Base-by-base conservation (phyloP, 2,888 invertebrate genomes). In the Drosophila kanekoi region DNA sequence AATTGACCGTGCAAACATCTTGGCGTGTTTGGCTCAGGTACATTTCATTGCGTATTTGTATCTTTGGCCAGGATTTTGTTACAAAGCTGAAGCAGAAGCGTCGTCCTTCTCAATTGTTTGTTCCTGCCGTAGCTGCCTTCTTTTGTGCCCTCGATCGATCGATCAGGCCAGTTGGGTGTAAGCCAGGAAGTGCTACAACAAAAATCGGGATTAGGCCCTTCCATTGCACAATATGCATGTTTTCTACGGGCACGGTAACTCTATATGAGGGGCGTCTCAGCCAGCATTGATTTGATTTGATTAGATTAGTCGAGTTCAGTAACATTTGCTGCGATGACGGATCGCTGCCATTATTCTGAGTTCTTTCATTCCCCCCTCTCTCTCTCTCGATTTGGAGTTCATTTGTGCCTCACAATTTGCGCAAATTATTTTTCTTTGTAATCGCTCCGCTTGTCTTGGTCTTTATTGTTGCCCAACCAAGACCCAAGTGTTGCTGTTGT, bases 381-480 rank as follows among this genome's bases (percentile, higher is more conserved):
- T 53, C 49, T 9, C 16, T 20, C 9, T 14, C 28, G 28, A 28
- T 28, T 11, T 18, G 13, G n/a, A 32, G 54, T 56, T 38, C 14
- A 33, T 33, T 68, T 38, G 18, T 63, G 37, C 28, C 49, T 56
- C 54, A 66, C 56, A 75, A 82, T 86, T 83, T 83, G 89, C 83
- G 87, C 82, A 83, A 88, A 83, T 83, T 88, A 79, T 88, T 71
- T 83, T 83, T 88, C 89, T 73, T 88, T 83, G 89, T 83, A 83
- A 83, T 83, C 87, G 82, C 64, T 65, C 72, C 59, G 89, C 62
- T 79, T 83, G 82, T 83, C 77, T 83, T 83, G 86, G 67, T 64
- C 64, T 73, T 79, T 64, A 80, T 88, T 73, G 70, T 88, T 84
- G 70, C 79, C 58, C 66, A 72, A 79, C 63, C 71, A 37, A 53